Conservation (phyloP, 2,888 invertebrate genomes). For the Noctua comes region DNA sequence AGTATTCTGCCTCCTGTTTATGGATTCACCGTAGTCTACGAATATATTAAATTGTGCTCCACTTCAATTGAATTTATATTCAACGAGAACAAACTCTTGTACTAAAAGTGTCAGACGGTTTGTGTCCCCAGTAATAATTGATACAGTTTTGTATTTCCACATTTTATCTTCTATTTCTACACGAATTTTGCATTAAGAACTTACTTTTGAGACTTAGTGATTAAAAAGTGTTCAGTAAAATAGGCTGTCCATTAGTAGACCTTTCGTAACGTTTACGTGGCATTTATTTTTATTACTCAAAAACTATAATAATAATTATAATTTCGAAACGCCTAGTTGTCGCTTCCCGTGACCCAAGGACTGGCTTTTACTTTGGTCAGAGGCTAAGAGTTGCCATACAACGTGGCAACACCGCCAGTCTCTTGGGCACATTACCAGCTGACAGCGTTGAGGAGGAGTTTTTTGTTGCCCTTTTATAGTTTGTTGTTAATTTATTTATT, state of each 20-base stretch:
- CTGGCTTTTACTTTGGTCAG: too few species aligned
- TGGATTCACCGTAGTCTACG: constrained; percentile 28
- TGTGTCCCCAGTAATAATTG: constrained; percentile 37
- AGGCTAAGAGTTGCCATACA: too few species aligned
- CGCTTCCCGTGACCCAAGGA: too few species aligned
- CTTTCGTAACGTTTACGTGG: not conserved
- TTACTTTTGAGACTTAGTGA: not conserved
- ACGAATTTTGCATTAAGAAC: constrained; percentile 23
- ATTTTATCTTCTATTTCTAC: constrained; percentile 23
- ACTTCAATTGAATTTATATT: constrained; percentile 57
- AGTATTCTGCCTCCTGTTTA: constrained; percentile 23
- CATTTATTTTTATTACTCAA: too few species aligned
- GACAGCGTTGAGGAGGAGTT: too few species aligned
- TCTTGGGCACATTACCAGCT: too few species aligned
- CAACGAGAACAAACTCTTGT: constrained; percentile 23
- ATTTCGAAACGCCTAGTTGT: too few species aligned
- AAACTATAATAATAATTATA: too few species aligned
- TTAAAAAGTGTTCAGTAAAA: not conserved
- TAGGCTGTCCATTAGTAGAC: not conserved
- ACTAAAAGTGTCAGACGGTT: constrained; percentile 44
- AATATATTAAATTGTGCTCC: constrained; percentile 43
- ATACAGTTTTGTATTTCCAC: constrained; percentile 20
- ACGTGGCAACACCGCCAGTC: too few species aligned
- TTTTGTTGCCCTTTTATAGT: too few species aligned
- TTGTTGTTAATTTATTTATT: too few species aligned